These are phyloP conservation scores for Sipha maydis DNA, from an alignment of 2,888 invertebrate genomes.

Conservation along the genomic window DNA sequence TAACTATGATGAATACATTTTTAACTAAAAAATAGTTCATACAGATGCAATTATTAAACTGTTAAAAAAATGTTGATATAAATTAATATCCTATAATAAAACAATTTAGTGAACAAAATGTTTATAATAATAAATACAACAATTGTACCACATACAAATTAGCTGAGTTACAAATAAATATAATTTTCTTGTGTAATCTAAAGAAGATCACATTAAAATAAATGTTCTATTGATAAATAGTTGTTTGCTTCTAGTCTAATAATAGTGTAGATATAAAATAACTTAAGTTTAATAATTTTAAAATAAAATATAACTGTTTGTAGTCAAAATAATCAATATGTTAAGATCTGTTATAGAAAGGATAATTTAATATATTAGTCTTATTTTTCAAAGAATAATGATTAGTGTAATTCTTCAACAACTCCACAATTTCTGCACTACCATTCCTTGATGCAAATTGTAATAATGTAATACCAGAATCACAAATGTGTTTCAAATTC, in stretches of 20 bases:
- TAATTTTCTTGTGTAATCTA: conserved; percentile 1
- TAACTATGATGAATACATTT: conserved; percentile 25
- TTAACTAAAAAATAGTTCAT: conserved; percentile 31
- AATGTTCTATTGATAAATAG: conserved; percentile 35
- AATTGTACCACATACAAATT: conserved; percentile 35
- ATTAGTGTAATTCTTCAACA: conserved; percentile 35
- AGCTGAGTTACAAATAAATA: conserved; percentile 39
- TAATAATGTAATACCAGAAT: conserved; percentile 33
- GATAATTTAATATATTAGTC: conserved; percentile 12
- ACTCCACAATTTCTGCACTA: conserved; percentile 33
- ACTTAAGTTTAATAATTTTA: conserved; percentile 36
- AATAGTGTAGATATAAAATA: conserved; percentile 24
- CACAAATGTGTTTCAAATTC: conserved; percentile 31
- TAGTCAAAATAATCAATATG: conserved; percentile 35
- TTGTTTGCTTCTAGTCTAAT: conserved; percentile 36
- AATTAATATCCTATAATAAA: conserved; percentile 36
- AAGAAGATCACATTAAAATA: conserved; percentile 31
- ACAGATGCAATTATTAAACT: conserved; percentile 37
- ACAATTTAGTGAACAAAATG: conserved; percentile 10
- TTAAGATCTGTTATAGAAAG: background rate
- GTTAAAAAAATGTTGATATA: conserved; percentile 13
- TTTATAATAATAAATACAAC: conserved; percentile 45
- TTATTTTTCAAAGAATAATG: background rate
- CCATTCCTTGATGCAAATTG: conserved; percentile 39
- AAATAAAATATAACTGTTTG: conserved; percentile 46